Conservation (phyloP, 2,888 invertebrate species). For the Entomobrya proxima region DNA sequence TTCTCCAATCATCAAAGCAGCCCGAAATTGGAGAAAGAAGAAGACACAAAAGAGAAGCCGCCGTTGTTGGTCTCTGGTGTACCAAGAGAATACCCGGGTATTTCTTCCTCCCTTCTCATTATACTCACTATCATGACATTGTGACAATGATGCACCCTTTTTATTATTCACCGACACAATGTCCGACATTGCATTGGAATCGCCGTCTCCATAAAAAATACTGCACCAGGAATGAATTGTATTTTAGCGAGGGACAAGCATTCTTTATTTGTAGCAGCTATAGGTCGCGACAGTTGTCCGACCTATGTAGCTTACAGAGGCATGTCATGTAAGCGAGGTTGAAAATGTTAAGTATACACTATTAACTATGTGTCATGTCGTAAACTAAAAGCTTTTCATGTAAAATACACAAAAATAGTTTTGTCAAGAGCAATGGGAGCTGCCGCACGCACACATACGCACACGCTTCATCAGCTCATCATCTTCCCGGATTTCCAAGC, state of each 20-base stretch:
- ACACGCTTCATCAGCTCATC: slow-evolving; percentile 64
- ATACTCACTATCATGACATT: background rate
- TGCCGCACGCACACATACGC: slow-evolving; percentile 26
- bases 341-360: slow-evolving; percentile 45
- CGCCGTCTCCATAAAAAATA: too few species aligned
- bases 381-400: slow-evolving; percentile 35
- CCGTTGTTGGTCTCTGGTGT: background rate
- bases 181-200: slow-evolving; percentile 2
- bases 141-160: slow-evolving; percentile 25
- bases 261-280: background rate
- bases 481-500: background rate
- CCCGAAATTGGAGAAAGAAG: slow-evolving; percentile 6
- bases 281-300: slow-evolving; percentile 30
- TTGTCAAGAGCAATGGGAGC: slow-evolving; percentile 11
- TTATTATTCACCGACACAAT: slow-evolving; percentile 18
- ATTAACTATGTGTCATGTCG: slow-evolving; percentile 39
- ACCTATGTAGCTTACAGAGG: background rate
- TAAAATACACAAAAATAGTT: slow-evolving; percentile 25
- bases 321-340: slow-evolving; percentile 1
- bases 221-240: too few species aligned
- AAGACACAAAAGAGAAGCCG: slow-evolving; percentile 29
- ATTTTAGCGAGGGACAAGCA: background rate
- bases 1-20: background rate
- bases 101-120: background rate
- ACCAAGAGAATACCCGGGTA: slow-evolving; percentile 18